phyloP scores from a whole-genome alignment of 2,888 invertebrate genomes.

The Mesoligia furuncula region DNA sequence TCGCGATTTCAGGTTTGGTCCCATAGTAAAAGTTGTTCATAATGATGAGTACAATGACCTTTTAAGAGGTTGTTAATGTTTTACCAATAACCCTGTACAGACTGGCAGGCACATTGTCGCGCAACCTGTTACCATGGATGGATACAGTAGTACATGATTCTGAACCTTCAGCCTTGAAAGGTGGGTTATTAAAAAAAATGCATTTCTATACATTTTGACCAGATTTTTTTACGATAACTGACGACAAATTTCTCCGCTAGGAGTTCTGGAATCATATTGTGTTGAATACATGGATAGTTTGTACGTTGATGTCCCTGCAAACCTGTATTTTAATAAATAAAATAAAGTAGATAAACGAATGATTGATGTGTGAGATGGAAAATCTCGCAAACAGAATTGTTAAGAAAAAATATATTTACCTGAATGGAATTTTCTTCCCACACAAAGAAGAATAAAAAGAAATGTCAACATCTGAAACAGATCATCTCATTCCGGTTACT shows the following conservation, averaged over 20 bases:
- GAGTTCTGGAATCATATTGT: neutral
- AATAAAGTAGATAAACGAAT: neutral
- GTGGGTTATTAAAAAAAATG: no score
- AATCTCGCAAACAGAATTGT: neutral
- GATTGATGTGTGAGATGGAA: neutral
- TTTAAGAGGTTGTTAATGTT: no score
- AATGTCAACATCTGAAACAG: slow-evolving; percentile 21
- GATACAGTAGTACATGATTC: no score
- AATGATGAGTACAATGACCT: no score
- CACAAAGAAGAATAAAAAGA: slow-evolving; percentile 10
- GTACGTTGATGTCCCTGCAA: no score
- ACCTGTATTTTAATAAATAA: neutral
- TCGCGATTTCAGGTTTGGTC: no score
- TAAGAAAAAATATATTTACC: neutral
- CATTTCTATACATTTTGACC: no score
- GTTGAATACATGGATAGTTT: neutral
- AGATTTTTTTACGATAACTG: neutral
- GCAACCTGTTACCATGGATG: no score
- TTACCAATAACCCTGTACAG: no score
- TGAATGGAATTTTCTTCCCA: neutral
- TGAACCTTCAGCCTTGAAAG: no score
- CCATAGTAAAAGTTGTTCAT: no score
- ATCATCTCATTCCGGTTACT: slow-evolving; percentile 27
- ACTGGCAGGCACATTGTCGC: no score
- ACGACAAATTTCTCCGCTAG: neutral